Evolutionary conservation across 1,140 invertebrate species (phyloP).

Genomic region (Brachystomella parvula): DNA sequence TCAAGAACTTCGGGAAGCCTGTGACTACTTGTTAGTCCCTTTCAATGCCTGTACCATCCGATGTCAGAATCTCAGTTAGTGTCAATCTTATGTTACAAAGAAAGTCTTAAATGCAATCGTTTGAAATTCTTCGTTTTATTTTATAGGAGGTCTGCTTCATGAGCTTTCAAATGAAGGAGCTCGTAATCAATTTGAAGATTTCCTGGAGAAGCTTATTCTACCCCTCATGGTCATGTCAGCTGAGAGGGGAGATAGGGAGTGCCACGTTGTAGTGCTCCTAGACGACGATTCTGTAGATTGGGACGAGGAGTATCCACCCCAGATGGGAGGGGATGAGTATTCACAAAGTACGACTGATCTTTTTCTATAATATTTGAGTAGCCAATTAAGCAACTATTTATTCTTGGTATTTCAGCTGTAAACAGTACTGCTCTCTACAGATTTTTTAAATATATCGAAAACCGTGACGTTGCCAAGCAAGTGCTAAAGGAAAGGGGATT

Average conservation of each 20-base stretch:
- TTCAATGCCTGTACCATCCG: constrained; percentile 94
- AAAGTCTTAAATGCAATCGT: neutral
- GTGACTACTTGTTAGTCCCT: constrained; percentile 95
- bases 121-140: constrained; percentile 17
- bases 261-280: constrained; percentile 87
- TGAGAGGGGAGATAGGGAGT: constrained; percentile 77
- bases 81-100: constrained; percentile 12
- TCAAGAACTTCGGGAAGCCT: constrained; percentile 92
- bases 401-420: constrained; percentile 53
- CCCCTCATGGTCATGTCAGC: constrained; percentile 94
- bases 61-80: constrained; percentile 86
- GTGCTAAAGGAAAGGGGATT: constrained; percentile 95
- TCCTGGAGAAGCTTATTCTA: constrained; percentile 88
- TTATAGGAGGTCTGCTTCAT: constrained; percentile 82
- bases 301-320: constrained; percentile 97
- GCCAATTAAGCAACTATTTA: neutral
- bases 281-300: constrained; percentile 96
- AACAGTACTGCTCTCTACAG: constrained; percentile 87
- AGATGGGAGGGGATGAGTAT: constrained; percentile 93
- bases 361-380: neutral
- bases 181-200: constrained; percentile 89
- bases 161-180: constrained; percentile 98
- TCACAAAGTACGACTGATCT: constrained; percentile 65
- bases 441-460: constrained; percentile 99
- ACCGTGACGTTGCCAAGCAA: constrained; percentile 96